Conservation (phyloP, 2,113 vertebrate genomes). For the Balaeniceps rex region DNA sequence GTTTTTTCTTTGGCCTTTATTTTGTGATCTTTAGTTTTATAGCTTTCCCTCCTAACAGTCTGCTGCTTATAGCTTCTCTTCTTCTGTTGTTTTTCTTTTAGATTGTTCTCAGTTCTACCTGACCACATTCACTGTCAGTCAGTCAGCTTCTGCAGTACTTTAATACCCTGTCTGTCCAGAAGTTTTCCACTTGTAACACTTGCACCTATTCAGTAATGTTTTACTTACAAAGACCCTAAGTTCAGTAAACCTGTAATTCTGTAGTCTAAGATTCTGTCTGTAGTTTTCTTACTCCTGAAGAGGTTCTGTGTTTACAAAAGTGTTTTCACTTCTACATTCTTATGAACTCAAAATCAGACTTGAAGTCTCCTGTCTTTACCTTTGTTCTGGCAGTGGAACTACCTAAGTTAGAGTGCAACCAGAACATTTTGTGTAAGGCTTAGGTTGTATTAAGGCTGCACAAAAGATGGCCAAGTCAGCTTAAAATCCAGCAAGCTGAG, state of each 20-base stretch:
- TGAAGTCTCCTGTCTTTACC: not conserved
- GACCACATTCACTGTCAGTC: not conserved
- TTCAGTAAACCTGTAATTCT: not conserved
- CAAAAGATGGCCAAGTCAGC: not conserved
- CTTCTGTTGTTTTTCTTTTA: not conserved
- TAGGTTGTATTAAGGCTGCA: not conserved
- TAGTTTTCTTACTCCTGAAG: not conserved
- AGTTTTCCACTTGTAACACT: not conserved
- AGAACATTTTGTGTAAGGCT: not conserved
- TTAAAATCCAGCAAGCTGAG: not conserved
- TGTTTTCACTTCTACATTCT: not conserved
- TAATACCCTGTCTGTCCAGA: not conserved
- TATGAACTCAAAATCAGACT: not conserved
- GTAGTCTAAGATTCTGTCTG: not conserved
- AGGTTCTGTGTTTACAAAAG: not conserved
- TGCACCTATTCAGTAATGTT: not conserved
- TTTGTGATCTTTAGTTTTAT: not conserved
- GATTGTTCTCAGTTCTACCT: not conserved
- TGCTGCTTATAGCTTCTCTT: not conserved
- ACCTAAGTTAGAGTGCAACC: not conserved
- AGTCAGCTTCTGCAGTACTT: not conserved
- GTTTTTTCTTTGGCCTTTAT: not conserved
- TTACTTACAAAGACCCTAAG: not conserved
- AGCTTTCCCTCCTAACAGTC: not conserved
- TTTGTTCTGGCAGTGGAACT: not conserved